A percentile compares a stretch with the other conserved stretches of the same genome.
Conservation (phyloP, 2,888 invertebrate genomes). For the Mimachlamys varia region DNA sequence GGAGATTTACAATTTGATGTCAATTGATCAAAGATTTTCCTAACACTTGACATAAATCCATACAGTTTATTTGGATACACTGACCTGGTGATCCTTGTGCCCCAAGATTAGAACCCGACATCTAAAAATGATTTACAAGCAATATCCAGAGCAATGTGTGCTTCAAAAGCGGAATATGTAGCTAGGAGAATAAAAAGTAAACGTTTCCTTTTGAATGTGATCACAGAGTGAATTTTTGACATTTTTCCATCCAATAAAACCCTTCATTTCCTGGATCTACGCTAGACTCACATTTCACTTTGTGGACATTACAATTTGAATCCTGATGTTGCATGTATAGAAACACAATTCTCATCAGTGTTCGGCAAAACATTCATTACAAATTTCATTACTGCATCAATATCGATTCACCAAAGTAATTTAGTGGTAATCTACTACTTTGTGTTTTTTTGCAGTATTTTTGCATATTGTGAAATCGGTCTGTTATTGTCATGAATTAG, state of each 20-base stretch:
- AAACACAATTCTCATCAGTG: neutral
- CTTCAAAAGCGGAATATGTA: neutral
- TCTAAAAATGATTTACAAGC: neutral
- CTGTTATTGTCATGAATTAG: neutral
- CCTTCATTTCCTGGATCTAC: neutral
- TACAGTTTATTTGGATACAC: neutral
- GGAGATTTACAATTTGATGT: neutral
- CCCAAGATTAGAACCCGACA: no score
- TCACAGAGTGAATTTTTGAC: neutral
- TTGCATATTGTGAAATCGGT: neutral
- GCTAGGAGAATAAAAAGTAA: neutral
- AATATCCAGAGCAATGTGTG: neutral
- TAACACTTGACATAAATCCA: neutral
- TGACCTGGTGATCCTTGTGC: neutral
- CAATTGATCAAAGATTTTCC: neutral
- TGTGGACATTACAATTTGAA: no score
- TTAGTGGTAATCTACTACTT: neutral
- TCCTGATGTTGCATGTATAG: neutral
- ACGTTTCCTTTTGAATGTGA: neutral
- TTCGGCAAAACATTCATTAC: neutral
- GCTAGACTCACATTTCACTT: neutral
- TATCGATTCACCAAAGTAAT: neutral
- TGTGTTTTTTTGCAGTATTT: neutral
- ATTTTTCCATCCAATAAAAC: neutral
- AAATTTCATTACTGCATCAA: neutral